Evolutionary conservation across 92 coral and sea anemone genomes (phyloP).

Genomic region (Siderastrea siderea): DNA sequence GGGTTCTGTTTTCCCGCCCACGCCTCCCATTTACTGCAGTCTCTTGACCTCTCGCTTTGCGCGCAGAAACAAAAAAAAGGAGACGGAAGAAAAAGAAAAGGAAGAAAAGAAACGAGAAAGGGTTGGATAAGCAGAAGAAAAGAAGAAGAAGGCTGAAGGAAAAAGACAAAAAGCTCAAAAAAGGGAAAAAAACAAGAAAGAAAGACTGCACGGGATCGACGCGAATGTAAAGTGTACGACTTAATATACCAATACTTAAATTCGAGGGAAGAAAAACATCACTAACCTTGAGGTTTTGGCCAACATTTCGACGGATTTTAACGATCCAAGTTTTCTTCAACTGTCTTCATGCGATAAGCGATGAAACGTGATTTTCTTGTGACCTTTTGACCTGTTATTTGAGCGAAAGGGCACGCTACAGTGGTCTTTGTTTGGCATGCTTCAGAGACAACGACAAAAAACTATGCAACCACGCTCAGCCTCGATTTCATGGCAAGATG

Average conservation of each 20-base stretch:
- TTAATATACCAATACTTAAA: not conserved
- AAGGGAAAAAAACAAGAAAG: no score
- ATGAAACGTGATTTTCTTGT: not conserved
- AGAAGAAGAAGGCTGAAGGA: no score
- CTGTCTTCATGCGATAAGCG: not conserved
- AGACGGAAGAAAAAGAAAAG: no score
- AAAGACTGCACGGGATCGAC: no score
- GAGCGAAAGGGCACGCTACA: slow-evolving; percentile 4
- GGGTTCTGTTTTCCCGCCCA: slow-evolving; percentile 44
- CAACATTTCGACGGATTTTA: slow-evolving; percentile 31
- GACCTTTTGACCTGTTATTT: slow-evolving; percentile 8
- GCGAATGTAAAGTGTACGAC: no score
- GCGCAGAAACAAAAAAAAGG: no score
- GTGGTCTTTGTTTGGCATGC: slow-evolving; percentile 19
- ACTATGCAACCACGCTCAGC: not conserved
- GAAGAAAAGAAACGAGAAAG: no score
- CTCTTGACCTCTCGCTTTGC: slow-evolving; percentile 37
- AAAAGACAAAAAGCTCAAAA: no score
- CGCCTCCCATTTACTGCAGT: slow-evolving; percentile 29
- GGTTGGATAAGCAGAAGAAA: no score
- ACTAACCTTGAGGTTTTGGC: slow-evolving; percentile 32
- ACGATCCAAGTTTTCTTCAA: slow-evolving; percentile 16
- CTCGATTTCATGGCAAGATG: slow-evolving; percentile 5
- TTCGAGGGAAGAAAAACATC: not conserved
- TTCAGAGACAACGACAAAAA: not conserved